These are phyloP conservation scores for Lethrus apterus DNA, from an alignment of 1,140 invertebrate genomes.

Conservation along the genomic window DNA sequence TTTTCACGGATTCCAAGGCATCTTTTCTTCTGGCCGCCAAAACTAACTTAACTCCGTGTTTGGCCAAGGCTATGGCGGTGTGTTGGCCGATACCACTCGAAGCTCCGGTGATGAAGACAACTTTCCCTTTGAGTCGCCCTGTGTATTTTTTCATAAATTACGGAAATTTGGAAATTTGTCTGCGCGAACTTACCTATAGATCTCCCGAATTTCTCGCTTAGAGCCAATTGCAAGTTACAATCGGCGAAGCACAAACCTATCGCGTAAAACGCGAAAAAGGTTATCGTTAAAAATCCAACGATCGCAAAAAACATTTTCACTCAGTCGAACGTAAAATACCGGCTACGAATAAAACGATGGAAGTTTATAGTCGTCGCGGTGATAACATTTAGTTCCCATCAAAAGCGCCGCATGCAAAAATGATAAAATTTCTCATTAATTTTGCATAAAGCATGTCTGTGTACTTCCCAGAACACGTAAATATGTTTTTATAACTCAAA, in stretches of 20 bases:
- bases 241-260: conserved; percentile 43
- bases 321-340: no score
- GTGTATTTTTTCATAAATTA: neutral
- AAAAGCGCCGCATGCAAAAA: no score
- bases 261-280: neutral
- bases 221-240: conserved; percentile 50
- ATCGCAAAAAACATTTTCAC: conserved; percentile 8
- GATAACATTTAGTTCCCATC: no score
- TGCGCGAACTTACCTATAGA: conserved; percentile 48
- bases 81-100: conserved; percentile 83
- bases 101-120: conserved; percentile 84
- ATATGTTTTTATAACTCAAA: no score
- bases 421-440: no score
- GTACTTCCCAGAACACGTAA: no score
- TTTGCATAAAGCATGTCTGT: no score
- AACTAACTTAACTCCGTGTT: conserved; percentile 61
- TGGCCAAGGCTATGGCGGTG: conserved; percentile 64
- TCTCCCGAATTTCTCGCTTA: conserved; percentile 53
- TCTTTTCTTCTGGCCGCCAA: conserved; percentile 63
- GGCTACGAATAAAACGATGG: no score
- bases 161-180: no score
- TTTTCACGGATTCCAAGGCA: conserved; percentile 68
- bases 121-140: conserved; percentile 59
- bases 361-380: no score
- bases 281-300: neutral